Conservation (phyloP, 1,140 invertebrate species). For the Papilio polytes region DNA sequence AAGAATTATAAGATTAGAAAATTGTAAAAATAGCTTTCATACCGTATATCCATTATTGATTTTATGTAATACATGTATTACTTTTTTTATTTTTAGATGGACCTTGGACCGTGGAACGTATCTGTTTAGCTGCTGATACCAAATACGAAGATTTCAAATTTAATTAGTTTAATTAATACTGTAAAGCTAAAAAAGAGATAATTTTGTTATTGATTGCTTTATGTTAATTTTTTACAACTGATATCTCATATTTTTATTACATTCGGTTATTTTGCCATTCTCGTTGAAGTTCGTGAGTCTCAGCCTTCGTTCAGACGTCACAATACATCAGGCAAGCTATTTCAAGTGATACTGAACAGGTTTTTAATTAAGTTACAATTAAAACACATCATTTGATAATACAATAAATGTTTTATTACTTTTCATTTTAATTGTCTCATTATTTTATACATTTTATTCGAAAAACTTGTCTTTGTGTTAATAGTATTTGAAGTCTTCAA, state of each 20-base stretch:
- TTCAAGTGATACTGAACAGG: too few relatives aligned
- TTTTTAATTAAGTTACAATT: not conserved
- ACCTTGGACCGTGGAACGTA: constrained; percentile 51
- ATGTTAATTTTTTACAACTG: too few relatives aligned
- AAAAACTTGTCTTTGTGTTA: not conserved
- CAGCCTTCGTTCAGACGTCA: too few relatives aligned
- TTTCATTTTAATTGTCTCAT: not conserved
- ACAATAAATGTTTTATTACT: not conserved
- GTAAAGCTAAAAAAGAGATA: not conserved
- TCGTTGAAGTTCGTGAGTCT: too few relatives aligned
- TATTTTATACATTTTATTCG: not conserved
- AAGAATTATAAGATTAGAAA: too few relatives aligned
- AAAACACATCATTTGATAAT: not conserved
- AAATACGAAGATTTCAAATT: constrained; percentile 44
- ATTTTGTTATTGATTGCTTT: not conserved
- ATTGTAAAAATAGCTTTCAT: too few relatives aligned
- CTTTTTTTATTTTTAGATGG: constrained; percentile 54
- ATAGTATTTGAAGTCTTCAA: constrained; percentile 33
- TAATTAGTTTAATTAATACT: not conserved
- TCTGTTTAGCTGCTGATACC: constrained; percentile 49
- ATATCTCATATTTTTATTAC: too few relatives aligned
- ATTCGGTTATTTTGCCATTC: too few relatives aligned
- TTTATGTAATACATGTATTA: too few relatives aligned
- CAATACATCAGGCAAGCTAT: too few relatives aligned
- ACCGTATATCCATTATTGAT: not conserved